Conservation (phyloP, 2,113 vertebrate genomes). For the Malurus melanocephalus region DNA sequence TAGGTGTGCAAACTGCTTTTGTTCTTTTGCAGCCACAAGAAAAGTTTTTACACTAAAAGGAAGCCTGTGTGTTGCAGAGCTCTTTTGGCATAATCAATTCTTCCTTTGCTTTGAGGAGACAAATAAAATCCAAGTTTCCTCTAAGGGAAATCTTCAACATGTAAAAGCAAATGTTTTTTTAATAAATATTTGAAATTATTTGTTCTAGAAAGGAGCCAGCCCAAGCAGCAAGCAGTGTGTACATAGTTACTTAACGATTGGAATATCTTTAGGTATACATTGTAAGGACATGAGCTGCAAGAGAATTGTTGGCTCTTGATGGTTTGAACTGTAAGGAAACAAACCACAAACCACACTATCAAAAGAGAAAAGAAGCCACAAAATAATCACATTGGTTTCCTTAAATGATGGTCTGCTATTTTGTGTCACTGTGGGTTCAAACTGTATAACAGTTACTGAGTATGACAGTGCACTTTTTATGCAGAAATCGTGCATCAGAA, state of each 20-base stretch:
- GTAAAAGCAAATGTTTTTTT: not conserved
- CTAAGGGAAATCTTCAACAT: not conserved
- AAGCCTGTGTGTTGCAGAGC: not conserved
- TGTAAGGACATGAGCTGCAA: not conserved
- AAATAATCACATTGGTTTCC: not conserved
- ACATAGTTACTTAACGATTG: not conserved
- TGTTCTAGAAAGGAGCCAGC: not conserved
- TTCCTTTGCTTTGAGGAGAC: not conserved
- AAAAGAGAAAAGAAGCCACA: conserved; percentile 6
- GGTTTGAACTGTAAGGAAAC: conserved; percentile 10
- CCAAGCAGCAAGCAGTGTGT: not conserved
- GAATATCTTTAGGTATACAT: not conserved
- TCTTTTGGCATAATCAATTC: not conserved
- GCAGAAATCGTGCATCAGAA: not conserved
- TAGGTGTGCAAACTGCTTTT: not conserved
- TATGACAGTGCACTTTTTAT: not conserved
- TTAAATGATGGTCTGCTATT: not conserved
- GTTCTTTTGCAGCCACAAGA: not conserved
- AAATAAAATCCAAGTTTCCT: not conserved
- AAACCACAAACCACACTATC: conserved; percentile 36
- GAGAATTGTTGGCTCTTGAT: not conserved
- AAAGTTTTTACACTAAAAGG: not conserved
- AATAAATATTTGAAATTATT: not conserved
- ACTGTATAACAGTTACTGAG: not conserved
- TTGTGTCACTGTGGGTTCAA: not conserved